Evolutionary conservation across 1,140 invertebrate species (phyloP), one percentile per base, ranked within the genome.

Genomic region (Philaenus spumarius): DNA sequence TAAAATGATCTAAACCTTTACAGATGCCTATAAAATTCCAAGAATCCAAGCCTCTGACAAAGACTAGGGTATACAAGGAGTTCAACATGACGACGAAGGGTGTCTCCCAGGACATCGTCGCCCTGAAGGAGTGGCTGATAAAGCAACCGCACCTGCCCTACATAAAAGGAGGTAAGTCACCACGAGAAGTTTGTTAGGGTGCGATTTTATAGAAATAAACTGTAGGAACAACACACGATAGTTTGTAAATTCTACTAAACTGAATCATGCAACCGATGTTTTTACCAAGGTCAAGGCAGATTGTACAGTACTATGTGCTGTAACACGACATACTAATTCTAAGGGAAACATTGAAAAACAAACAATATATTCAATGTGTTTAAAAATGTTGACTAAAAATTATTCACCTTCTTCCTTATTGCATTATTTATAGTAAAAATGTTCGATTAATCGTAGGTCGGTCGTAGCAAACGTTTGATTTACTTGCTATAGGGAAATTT

Each of bases 71-170:
- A 6, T 66, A 64, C 60, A 54, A 59, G 24, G 58, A 66, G 55
- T 60, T 50, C 47, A 55, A 56, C 1, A 65, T 65, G 61, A 65
- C 61, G 12, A 39, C 45, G 17, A 17, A 59, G 1, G 45, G 59
- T 9, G 50, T 64, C 0, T 46, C 39, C 15, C 19, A 40, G n/a
- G 65, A 67, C 30, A 61, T 68, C 2, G 19, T 50, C 6, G n/a
- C 46, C 3, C 58, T 68, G 35, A 67, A 63, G 47, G 56, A 59
- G 5, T 68, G 67, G 67, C 64, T 68, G 12, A 11, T 58, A 11
- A 63, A 64, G 22, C 67, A 68, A 52, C 64, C 65, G 0, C 65
- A 68, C 56, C 56, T 68, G 4, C 67, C 67, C 2, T 39, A 39
- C 19, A 47, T 68, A n/a, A 47, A 61, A 37, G 50, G 55, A 47